phyloP scores from a whole-genome alignment of 2,888 invertebrate genomes.

The Clivina fossor region DNA sequence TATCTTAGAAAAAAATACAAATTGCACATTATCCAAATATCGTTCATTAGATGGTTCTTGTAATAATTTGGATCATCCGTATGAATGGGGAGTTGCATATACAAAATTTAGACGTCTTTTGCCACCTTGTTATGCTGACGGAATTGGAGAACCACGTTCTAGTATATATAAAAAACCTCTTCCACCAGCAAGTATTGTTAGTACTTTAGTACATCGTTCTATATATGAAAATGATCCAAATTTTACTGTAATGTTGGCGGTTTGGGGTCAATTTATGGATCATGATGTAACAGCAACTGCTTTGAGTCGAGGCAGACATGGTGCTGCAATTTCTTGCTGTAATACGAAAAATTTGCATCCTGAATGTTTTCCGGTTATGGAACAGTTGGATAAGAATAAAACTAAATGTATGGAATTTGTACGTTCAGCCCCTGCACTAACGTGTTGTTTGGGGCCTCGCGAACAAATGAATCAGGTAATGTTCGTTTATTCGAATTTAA shows the following conservation, averaged over 20 bases:
- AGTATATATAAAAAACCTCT: constrained; percentile 58
- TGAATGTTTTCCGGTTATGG: constrained; percentile 76
- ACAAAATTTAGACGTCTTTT: constrained; percentile 75
- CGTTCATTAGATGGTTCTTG: constrained; percentile 74
- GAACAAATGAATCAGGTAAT: constrained; percentile 84
- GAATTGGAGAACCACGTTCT: constrained; percentile 66
- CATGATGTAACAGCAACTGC: constrained; percentile 87
- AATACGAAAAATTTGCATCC: constrained; percentile 59
- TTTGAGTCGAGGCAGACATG: constrained; percentile 70
- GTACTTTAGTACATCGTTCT: constrained; percentile 71
- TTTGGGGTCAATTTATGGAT: constrained; percentile 87
- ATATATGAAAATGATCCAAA: constrained; percentile 71
- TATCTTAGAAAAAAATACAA: constrained; percentile 38
- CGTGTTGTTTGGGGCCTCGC: constrained; percentile 75
- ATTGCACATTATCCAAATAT: constrained; percentile 54
- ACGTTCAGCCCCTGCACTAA: constrained; percentile 76
- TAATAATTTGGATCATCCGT: constrained; percentile 68
- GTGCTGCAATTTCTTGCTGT: constrained; percentile 74
- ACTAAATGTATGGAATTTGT: constrained; percentile 84
- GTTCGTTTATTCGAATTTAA: no score
- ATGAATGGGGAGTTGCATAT: constrained; percentile 70
- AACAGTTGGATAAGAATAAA: constrained; percentile 70
- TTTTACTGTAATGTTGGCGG: constrained; percentile 82
- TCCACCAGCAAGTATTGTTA: constrained; percentile 76
- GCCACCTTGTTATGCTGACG: constrained; percentile 75